Conservation (phyloP, 2,797 vertebrate genomes). For the Bryconaethiops microstoma region DNA sequence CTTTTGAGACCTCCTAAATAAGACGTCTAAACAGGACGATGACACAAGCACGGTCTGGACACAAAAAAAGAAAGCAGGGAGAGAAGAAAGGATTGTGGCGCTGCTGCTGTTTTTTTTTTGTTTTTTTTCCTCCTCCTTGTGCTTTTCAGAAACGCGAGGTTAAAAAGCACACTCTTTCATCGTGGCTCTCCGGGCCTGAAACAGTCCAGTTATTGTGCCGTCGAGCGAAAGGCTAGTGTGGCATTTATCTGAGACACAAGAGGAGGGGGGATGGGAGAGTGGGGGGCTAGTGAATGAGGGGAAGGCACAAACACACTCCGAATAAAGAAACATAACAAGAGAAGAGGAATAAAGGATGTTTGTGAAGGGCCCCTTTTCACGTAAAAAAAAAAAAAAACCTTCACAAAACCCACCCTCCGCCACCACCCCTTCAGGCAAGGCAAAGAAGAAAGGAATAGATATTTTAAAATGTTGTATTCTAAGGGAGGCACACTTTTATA, state of each 20-base stretch:
- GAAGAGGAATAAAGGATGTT: constrained; percentile 78
- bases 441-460: constrained; percentile 36
- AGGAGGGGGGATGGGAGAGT: constrained; percentile 53
- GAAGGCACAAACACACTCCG: constrained; percentile 76
- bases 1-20: constrained; percentile 71
- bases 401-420: constrained; percentile 46
- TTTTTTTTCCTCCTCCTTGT: constrained; percentile 57
- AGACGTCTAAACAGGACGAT: constrained; percentile 77
- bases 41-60: constrained; percentile 72
- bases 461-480: constrained; percentile 51
- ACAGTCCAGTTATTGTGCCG: constrained; percentile 80
- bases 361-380: constrained; percentile 70
- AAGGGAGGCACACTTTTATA: constrained; percentile 52
- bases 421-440: constrained; percentile 48
- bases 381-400: constrained; percentile 49
- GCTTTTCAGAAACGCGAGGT: constrained; percentile 78
- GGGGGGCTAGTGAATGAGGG: constrained; percentile 54
- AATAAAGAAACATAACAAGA: constrained; percentile 83
- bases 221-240: constrained; percentile 79
- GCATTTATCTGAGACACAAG: constrained; percentile 80
- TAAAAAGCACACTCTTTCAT: constrained; percentile 77
- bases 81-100: constrained; percentile 67
- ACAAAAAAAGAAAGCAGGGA: constrained; percentile 58
- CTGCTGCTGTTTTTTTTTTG: constrained; percentile 53
- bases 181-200: constrained; percentile 67